Base-by-base conservation (phyloP, 2,113 vertebrate genomes). In the Carollia perspicillata region DNA sequence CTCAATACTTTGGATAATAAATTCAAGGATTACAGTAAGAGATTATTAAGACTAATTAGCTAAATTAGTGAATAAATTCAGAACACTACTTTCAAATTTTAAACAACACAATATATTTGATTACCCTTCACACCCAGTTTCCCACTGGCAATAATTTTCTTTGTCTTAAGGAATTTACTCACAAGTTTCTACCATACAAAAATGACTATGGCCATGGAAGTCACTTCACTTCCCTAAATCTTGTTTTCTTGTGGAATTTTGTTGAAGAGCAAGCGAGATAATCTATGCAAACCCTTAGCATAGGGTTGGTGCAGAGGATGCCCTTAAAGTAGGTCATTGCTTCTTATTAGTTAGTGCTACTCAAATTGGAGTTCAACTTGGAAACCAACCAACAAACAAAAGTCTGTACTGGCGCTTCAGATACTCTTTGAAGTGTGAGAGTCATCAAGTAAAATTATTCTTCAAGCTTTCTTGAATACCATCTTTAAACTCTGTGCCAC, bases 61-160 rank as follows among this genome's bases (percentile, higher is more conserved):
- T 66, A 80, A 75, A 47, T 84, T 40, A 88, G 37, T 51, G 74
- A 95, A 49, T 94, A 80, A 55, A 86, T 65, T 93, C 37, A 58
- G 47, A 86, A 89, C 17, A 66, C 51, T 81, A 26, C 2, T 85
- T 72, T 65, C 53, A 75, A 12, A 30, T 84, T 68, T 44, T 66
- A 78, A 87, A 35, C 18, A 85, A 40, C 3, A 47, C 30, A 75
- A 26, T 77, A 16, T 35, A 66, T 74, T 80, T 35, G 33, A 49
- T 84, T 90, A 11, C 23, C 20, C 3, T 26, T 40, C 35, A 44
- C 1, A 18, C 8, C 12, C 8, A 58, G 65, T 33, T 87, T 91
- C 28, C 17, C 77, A 58, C 53, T 60, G 66, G 17, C 35, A 78
- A n/a, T 40, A 42, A 44, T 7, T 71, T 74, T 30, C 9, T 84